A percentile compares a stretch with the other conserved stretches of the same genome.
Conservation (phyloP, 2,797 vertebrate genomes). For the Coregonus ussuriensis region DNA sequence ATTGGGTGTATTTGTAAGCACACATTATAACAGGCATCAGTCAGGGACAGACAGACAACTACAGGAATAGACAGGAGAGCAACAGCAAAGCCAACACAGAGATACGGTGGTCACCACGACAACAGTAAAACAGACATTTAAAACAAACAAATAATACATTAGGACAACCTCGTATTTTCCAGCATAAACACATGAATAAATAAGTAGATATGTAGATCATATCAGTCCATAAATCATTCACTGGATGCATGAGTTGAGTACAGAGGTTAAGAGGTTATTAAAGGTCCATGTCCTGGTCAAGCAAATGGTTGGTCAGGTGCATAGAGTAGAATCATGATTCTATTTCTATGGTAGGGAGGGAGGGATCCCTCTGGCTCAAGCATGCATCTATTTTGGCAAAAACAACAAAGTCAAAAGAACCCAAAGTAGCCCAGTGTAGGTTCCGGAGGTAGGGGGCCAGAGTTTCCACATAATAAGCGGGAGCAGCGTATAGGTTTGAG, state of each 20-base stretch:
- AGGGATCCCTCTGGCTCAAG: conserved; percentile 33
- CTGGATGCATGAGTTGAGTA: conserved; percentile 36
- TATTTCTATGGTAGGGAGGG: conserved; percentile 1
- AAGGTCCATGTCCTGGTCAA: conserved; percentile 41
- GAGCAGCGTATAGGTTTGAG: conserved; percentile 22
- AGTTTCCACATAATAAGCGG: conserved; percentile 30
- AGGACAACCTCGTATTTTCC: conserved; percentile 10
- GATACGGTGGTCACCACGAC: conserved; percentile 37
- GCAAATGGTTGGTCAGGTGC: conserved; percentile 29
- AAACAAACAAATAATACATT: conserved; percentile 9
- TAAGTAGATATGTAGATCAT: conserved; percentile 13
- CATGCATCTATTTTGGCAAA: conserved; percentile 54
- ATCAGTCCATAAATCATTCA: conserved; percentile 6
- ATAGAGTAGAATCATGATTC: background rate
- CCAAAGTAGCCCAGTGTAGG: conserved; percentile 37
- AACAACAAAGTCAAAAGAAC: conserved; percentile 28
- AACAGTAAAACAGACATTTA: conserved; percentile 33
- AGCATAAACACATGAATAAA: conserved; percentile 9
- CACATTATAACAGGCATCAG: conserved; percentile 33
- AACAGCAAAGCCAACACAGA: conserved; percentile 34
- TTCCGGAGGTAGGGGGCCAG: conserved; percentile 35
- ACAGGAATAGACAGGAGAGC: conserved; percentile 26
- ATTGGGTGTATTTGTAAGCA: conserved; percentile 14
- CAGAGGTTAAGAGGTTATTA: conserved; percentile 17
- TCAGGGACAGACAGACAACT: conserved; percentile 25